Evolutionary conservation across 2,797 vertebrate genomes (phyloP).

Genomic region (Hapalemur alaotrensis): DNA sequence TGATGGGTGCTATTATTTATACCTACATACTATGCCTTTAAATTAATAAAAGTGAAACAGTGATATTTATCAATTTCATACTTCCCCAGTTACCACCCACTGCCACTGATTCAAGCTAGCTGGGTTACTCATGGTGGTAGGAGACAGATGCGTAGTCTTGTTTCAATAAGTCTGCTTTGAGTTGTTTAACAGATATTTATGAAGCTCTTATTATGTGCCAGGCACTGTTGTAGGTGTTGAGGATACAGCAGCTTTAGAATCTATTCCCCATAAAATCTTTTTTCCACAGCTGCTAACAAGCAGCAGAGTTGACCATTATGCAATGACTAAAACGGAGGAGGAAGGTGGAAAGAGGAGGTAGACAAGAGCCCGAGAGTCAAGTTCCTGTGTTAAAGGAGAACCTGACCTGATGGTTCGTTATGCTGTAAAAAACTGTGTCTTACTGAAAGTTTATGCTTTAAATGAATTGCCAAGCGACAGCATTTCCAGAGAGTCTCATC

Average conservation of each 20-base stretch:
- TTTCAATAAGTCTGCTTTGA: background rate
- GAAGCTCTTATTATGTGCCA: background rate
- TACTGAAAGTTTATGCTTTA: background rate
- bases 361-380: background rate
- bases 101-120: background rate
- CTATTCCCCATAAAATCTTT: background rate
- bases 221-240: background rate
- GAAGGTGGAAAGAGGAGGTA: too few relatives aligned
- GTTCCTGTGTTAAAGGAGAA: background rate
- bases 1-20: background rate
- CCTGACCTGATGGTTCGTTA: background rate
- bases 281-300: background rate
- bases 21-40: background rate
- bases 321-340: background rate
- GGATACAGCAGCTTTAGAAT: background rate
- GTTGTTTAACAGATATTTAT: background rate
- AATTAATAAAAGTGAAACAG: background rate
- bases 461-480: background rate
- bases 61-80: background rate
- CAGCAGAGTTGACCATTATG: background rate
- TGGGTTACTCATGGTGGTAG: background rate
- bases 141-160: background rate
- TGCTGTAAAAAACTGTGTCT: background rate
- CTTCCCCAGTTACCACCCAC: background rate
- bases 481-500: background rate